Percentiles rank a stretch among this genome's conserved stretches.
Evolutionary conservation across 2,888 invertebrate species (phyloP).

Genomic region (Diplazon laetatorius): DNA sequence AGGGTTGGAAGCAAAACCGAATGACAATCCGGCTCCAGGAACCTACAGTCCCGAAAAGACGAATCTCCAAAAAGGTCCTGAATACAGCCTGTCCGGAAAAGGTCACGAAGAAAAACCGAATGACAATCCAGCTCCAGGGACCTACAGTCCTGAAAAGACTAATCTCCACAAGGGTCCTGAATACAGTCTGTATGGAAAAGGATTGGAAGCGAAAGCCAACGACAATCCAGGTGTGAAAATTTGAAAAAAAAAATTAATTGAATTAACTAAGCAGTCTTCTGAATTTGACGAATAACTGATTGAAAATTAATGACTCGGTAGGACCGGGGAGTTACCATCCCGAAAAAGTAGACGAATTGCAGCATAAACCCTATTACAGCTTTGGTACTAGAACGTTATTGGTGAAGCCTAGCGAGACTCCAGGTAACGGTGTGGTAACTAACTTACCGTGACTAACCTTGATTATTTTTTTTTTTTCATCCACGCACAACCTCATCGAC

Average conservation of each 20-base stretch:
- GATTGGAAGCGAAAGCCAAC: conserved; percentile 2
- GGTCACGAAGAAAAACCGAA: conserved; percentile 65
- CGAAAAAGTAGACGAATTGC: conserved; percentile 76
- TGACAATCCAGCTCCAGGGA: conserved; percentile 66
- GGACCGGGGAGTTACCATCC: conserved; percentile 76
- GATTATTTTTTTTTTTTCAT: too few species aligned
- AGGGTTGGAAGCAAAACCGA: conserved; percentile 21
- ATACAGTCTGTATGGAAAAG: conserved; percentile 46
- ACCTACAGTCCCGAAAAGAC: conserved; percentile 49
- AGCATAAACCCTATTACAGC: conserved; percentile 87
- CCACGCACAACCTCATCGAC: too few species aligned
- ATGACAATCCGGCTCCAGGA: conserved; percentile 49
- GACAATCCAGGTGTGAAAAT: conserved; percentile 69
- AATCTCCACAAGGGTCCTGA: conserved; percentile 44
- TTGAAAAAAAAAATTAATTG: conserved; percentile 26
- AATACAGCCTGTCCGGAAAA: conserved; percentile 72
- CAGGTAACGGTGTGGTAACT: conserved; percentile 82
- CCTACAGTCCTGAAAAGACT: conserved; percentile 45
- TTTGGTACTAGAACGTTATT: conserved; percentile 88
- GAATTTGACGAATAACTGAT: conserved; percentile 53
- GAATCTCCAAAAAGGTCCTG: conserved; percentile 63
- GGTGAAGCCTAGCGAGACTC: conserved; percentile 86
- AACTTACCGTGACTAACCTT: conserved; percentile 43
- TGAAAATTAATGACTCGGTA: conserved; percentile 66
- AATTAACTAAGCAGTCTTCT: conserved; percentile 19